Conservation (phyloP, 2,888 invertebrate species). For the Metellina segmentata region DNA sequence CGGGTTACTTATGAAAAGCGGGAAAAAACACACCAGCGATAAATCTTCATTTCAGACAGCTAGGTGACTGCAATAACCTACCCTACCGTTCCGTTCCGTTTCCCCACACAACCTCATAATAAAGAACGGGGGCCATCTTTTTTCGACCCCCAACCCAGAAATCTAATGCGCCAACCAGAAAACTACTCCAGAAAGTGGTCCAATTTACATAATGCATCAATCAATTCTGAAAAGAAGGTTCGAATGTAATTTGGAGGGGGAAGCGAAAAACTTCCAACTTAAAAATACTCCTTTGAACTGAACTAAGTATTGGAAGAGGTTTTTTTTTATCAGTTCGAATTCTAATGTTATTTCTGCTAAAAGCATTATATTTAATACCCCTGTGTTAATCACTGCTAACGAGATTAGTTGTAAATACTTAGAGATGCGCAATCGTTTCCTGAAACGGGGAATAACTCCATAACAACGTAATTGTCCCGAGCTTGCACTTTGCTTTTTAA, state of each 20-base stretch:
- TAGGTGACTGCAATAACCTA: conserved; percentile 24
- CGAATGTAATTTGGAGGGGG: conserved; percentile 11
- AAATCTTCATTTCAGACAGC: conserved; percentile 48
- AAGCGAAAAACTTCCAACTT: too few relatives aligned
- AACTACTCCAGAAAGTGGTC: conserved; percentile 32
- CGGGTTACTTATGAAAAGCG: not conserved
- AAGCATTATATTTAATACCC: too few relatives aligned
- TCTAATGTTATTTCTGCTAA: too few relatives aligned
- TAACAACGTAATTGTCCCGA: too few relatives aligned
- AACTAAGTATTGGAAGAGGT: too few relatives aligned
- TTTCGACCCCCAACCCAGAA: not conserved
- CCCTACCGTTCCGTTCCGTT: not conserved
- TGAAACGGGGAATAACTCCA: too few relatives aligned
- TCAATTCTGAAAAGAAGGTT: conserved; percentile 39
- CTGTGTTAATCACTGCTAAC: too few relatives aligned
- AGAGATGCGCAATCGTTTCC: too few relatives aligned
- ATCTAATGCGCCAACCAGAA: conserved; percentile 41
- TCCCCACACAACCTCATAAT: not conserved
- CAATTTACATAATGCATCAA: conserved; percentile 67
- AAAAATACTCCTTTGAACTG: too few relatives aligned
- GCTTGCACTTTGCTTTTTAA: too few relatives aligned
- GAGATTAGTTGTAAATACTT: too few relatives aligned
- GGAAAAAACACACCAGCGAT: conserved; percentile 1
- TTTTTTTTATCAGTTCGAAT: too few relatives aligned
- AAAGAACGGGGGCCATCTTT: not conserved